Conservation (phyloP, 2,888 invertebrate species). For the Erannis defoliaria region DNA sequence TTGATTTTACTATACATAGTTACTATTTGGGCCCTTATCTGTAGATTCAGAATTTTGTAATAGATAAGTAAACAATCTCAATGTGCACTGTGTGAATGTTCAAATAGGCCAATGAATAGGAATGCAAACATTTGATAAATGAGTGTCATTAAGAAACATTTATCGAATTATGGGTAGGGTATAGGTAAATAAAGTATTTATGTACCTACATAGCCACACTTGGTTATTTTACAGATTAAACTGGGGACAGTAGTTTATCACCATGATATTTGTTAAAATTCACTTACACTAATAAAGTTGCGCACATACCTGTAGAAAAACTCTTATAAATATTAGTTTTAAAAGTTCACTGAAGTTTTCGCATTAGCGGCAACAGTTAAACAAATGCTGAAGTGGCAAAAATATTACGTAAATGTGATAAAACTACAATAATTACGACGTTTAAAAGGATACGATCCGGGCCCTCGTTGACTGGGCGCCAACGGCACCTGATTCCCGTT, state of each 20-base stretch:
- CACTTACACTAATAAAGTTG: background rate
- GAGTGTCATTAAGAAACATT: too few relatives aligned
- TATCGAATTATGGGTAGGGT: too few relatives aligned
- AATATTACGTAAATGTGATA: conserved; percentile 82
- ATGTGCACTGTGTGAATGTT: too few relatives aligned
- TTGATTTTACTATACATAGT: too few relatives aligned
- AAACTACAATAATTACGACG: conserved; percentile 55
- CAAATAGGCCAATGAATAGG: too few relatives aligned
- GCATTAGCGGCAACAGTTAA: conserved; percentile 68
- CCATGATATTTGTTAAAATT: background rate
- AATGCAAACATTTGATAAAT: too few relatives aligned
- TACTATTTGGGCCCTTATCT: too few relatives aligned
- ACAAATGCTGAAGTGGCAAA: conserved; percentile 74
- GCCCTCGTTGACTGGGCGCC: conserved; percentile 87
- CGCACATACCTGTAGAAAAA: conserved; percentile 9
- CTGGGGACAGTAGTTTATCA: background rate
- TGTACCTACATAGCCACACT: too few relatives aligned
- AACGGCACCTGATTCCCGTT: conserved; percentile 89
- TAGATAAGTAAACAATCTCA: too few relatives aligned
- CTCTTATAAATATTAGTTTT: conserved; percentile 2
- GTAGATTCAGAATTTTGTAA: too few relatives aligned
- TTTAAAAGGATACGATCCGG: conserved; percentile 87
- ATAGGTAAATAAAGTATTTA: too few relatives aligned
- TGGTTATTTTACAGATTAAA: background rate
- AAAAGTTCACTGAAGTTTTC: conserved; percentile 54